These are phyloP conservation scores for Zoroaster sp. DNA, from an alignment of 53 echinoderm and acorn worm genomes.

Conservation along the genomic window DNA sequence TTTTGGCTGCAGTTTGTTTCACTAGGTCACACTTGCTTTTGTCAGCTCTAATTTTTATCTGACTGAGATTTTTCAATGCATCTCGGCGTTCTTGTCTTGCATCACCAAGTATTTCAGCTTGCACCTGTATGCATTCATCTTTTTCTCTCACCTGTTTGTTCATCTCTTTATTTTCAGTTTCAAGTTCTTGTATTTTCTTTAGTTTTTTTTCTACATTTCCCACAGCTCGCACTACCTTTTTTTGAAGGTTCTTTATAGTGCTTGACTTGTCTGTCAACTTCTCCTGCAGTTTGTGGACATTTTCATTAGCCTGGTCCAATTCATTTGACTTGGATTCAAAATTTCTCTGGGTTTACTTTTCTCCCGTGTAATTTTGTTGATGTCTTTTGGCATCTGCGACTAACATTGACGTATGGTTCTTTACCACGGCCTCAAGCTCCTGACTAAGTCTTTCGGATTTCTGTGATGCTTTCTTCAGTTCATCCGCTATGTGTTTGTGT, in stretches of 20 bases:
- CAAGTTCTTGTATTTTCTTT: background rate
- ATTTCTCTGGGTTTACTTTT: background rate
- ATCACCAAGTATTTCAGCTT: background rate
- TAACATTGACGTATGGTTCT: background rate
- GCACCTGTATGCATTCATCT: background rate
- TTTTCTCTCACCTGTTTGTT: background rate
- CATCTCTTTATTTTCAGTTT: background rate
- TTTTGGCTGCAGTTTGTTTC: slow-evolving; percentile 10
- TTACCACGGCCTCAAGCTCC: background rate
- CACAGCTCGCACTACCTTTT: background rate
- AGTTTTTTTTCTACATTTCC: background rate
- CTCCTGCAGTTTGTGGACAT: background rate
- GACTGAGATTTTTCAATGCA: slow-evolving; percentile 19
- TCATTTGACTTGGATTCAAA: background rate
- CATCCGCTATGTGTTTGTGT: background rate
- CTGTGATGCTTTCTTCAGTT: background rate
- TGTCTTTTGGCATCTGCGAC: background rate
- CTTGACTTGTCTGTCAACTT: background rate
- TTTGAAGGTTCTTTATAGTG: background rate
- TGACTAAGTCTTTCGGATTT: background rate
- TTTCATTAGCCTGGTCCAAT: background rate
- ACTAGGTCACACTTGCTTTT: background rate
- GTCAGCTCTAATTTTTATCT: slow-evolving; percentile 2
- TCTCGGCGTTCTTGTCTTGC: background rate
- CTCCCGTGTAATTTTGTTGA: background rate